Evolutionary conservation across 2,888 invertebrate genomes (phyloP), one percentile per base, ranked within the genome.

Genomic region (Sesamia inferens): DNA sequence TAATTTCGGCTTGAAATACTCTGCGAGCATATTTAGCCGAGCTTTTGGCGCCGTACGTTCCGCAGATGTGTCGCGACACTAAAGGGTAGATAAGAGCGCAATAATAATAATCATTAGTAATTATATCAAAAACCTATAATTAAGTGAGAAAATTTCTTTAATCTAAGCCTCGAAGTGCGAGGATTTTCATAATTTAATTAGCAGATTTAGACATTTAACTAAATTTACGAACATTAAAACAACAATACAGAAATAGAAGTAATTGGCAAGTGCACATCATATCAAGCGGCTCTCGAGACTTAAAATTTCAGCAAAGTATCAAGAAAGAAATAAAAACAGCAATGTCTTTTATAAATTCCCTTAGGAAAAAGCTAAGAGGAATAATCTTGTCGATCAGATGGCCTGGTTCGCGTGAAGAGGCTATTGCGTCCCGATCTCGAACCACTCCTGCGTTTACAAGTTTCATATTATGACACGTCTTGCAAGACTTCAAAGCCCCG

Each of bases 371-470:
- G 68, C 71, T 79, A 78, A 80, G 80, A 79, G 78, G 71, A 85
- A 84, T 89, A 87, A 88, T 88, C 85, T 87, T 84, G 87, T 88
- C 87, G 89, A 92, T 92, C 90, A 87, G 91, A 91, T 91, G 92
- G 85, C 93, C 93, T 90, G 91, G 90, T 92, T 93, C 85, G 73
- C 76, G 81, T 77, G 77, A 78, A 93, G 92, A 85, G 92, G 87
- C 88, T 62, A 90, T 92, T 86, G 85, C 88, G 86, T 79, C 80
- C 68, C 71, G 85, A 85, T 86, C 89, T 87, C 85, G 85, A 82
- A 91, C 84, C 88, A 84, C 92, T 92, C 87, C 78, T 83, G 70
- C 73, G 73, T 81, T 82, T 80, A 85, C 83, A 86, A 91, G 85
- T 90, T 89, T 89, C 88, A 88, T 89, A 89, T 88, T 89, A 90